Evolutionary conservation across 2,113 vertebrate genomes (phyloP).

Genomic region (Isurus oxyrinchus): DNA sequence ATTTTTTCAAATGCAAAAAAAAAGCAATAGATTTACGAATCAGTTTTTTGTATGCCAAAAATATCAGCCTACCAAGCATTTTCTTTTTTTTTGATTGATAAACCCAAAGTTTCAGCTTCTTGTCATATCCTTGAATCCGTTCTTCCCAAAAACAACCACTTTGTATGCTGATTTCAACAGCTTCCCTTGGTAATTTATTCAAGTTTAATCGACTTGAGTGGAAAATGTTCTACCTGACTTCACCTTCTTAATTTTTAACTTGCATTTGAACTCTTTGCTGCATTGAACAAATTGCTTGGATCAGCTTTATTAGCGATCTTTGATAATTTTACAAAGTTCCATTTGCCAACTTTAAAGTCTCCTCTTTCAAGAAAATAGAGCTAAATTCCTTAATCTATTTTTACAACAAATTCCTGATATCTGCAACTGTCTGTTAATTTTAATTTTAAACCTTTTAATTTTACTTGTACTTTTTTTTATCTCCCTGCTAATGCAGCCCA

Average conservation of each 20-base stretch:
- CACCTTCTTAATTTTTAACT: slow-evolving; percentile 28
- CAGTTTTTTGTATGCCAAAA: neutral
- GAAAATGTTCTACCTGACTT: slow-evolving; percentile 23
- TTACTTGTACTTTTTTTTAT: neutral
- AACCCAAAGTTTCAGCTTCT: neutral
- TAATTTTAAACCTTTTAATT: neutral
- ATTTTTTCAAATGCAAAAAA: neutral
- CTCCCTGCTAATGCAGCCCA: neutral
- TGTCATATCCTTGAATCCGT: neutral
- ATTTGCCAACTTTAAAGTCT: neutral
- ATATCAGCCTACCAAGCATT: neutral
- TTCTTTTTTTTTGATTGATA: neutral
- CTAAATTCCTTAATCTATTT: neutral
- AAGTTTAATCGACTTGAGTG: neutral
- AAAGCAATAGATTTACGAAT: neutral
- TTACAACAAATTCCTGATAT: neutral
- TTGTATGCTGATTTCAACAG: neutral
- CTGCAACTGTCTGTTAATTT: neutral
- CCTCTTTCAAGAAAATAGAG: neutral
- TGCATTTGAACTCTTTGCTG: neutral
- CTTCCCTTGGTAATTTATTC: neutral
- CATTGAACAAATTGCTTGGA: neutral
- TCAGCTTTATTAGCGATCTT: neutral
- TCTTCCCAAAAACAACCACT: neutral
- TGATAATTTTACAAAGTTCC: slow-evolving; percentile 7